Conservation (phyloP, 2,797 vertebrate species). For the Spinus olivaceus region DNA sequence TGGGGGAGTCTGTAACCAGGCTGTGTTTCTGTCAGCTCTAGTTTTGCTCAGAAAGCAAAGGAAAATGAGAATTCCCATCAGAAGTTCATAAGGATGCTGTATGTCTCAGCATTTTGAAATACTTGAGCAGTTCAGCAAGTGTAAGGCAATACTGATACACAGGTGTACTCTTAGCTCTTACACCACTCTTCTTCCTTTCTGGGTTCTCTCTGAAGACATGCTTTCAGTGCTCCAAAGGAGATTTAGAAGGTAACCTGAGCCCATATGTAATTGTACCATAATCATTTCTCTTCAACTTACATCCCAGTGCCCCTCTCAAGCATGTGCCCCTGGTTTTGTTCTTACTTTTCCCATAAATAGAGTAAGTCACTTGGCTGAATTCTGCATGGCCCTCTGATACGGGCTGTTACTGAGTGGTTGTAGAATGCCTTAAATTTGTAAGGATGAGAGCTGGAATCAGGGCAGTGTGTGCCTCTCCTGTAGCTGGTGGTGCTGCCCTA, state of each 20-base stretch:
- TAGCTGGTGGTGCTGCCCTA: conserved; percentile 97
- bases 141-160: background rate
- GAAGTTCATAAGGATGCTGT: background rate
- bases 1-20: background rate
- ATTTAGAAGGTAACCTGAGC: background rate
- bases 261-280: background rate
- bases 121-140: background rate
- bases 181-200: background rate
- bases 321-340: background rate
- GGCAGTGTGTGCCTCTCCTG: background rate
- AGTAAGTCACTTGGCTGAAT: background rate
- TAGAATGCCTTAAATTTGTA: background rate
- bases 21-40: background rate
- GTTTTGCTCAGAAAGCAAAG: background rate
- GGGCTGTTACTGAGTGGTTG: background rate
- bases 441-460: background rate
- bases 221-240: background rate
- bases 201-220: background rate
- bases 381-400: accelerated
- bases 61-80: background rate
- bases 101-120: background rate
- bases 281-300: background rate
- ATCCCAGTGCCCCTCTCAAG: background rate
- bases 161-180: background rate
- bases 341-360: background rate